Evolutionary conservation across 2,797 vertebrate species (phyloP).

Genomic region (Nyctalus aviator): DNA sequence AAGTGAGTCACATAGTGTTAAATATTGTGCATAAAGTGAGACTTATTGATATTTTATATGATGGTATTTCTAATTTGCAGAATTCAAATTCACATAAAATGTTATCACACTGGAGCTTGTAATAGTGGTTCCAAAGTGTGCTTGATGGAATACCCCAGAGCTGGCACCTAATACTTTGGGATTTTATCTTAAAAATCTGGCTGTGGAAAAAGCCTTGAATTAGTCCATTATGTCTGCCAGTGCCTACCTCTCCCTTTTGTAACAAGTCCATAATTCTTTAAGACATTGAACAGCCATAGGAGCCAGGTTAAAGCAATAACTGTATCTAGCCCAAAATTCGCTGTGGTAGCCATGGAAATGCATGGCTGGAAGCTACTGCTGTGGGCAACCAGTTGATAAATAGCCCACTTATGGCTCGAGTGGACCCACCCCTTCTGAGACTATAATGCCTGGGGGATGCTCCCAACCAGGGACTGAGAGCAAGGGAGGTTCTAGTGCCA

Average conservation of each 20-base stretch:
- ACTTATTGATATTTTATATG: constrained; percentile 63
- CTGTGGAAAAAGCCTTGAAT: not conserved
- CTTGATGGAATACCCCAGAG: not conserved
- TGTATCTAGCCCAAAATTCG: not conserved
- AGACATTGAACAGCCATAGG: not conserved
- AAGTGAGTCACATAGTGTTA: constrained; percentile 39
- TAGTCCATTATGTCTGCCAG: not conserved
- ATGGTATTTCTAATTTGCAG: constrained; percentile 52
- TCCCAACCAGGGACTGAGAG: not conserved
- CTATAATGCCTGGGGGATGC: not conserved
- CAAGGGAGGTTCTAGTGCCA: rapidly evolving
- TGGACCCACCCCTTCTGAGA: not conserved
- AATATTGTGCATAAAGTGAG: constrained; percentile 58
- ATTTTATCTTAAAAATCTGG: constrained; percentile 19
- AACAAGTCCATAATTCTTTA: not conserved
- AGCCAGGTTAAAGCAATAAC: not conserved
- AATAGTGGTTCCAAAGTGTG: not conserved
- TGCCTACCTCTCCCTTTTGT: not conserved
- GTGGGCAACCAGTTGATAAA: not conserved
- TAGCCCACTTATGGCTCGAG: too few relatives aligned
- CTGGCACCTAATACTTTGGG: not conserved
- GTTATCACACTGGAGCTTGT: not conserved
- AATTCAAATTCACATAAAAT: constrained; percentile 61
- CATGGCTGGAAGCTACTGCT: not conserved
- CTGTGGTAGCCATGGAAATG: not conserved